Base-by-base conservation (phyloP, 2,113 vertebrate genomes). In the Channa maculata region DNA sequence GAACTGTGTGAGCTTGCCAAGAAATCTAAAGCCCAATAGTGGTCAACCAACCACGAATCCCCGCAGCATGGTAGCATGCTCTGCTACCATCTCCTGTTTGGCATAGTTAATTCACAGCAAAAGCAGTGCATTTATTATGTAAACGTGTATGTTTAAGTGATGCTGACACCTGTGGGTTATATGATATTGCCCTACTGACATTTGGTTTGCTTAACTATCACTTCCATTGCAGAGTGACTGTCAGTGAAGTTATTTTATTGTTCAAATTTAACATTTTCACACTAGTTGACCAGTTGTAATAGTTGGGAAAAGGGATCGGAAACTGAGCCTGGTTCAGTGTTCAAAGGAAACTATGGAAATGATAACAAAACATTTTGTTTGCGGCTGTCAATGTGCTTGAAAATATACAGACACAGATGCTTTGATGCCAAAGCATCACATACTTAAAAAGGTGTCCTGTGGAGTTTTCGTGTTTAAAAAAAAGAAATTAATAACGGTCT, bases 401-500 rank as follows among this genome's bases (percentile, higher is more conserved):
- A 41, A 41, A 8, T 0, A 5, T 8, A 36, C 9, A 57, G 53
- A 57, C 4, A 12, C 38, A 12, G 45, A n/a, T 13, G 8, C 49
- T 64, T 38, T 48, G 45, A 45, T 3, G 33, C 43, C 12, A 14
- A 9, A 1, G n/a, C 60, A 3, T 15, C 12, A 14, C 24, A 49
- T 38, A 37, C 34, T 64, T 64, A 24, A 24, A 38, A 64, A 64
- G 61, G 34, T 15, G 8, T 34, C 13, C 36, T 50, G 62, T 65
- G 46, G 36, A 50, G 46, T 50, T 63, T 13, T 46, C 11, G 24
- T 36, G 52, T 24, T 24, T 24, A 11, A 53, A 53, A 52, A n/a
- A 24, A 11, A 24, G 24, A 24, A 24, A 24, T 24, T 24, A 24
- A 24, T 1, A 24, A 24, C 1, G 24, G 24, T 24, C 24, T 24